Percentiles rank a stretch among this genome's conserved stretches.
These are phyloP conservation scores for Cylas formicarius DNA, from an alignment of 1,140 invertebrate species.

Conservation along the genomic window DNA sequence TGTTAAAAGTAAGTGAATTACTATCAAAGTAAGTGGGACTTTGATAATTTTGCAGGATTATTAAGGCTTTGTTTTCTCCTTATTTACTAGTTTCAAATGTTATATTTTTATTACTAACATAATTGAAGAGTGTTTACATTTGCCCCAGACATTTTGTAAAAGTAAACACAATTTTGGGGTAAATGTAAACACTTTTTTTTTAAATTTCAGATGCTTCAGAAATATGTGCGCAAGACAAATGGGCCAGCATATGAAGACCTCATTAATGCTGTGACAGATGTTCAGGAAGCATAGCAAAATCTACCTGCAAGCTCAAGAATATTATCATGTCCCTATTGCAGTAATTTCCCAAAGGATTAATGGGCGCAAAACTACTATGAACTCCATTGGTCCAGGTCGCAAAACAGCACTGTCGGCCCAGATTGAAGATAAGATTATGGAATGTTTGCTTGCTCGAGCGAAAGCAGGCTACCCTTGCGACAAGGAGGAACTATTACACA, in stretches of 20 bases:
- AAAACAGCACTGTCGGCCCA: neutral
- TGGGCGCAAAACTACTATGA: slow-evolving; percentile 13
- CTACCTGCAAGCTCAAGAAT: slow-evolving; percentile 7
- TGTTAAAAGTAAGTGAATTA: slow-evolving; percentile 1
- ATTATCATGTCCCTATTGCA: slow-evolving; percentile 12
- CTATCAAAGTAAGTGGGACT: slow-evolving; percentile 1
- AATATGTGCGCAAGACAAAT: slow-evolving; percentile 12
- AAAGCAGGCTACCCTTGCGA: slow-evolving; percentile 15
- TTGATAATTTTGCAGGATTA: neutral
- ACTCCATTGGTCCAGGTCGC: slow-evolving; percentile 3
- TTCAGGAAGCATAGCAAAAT: slow-evolving; percentile 16
- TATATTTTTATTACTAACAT: neutral
- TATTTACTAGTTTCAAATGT: neutral
- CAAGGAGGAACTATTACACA: slow-evolving; percentile 9
- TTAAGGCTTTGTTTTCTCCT: slow-evolving; percentile 2
- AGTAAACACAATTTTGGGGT: slow-evolving; percentile 11
- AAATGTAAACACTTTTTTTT: slow-evolving; percentile 6
- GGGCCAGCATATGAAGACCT: slow-evolving; percentile 18
- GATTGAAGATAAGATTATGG: slow-evolving; percentile 10
- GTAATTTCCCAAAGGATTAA: slow-evolving; percentile 17
- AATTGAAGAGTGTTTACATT: slow-evolving; percentile 5
- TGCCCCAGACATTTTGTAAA: slow-evolving; percentile 6
- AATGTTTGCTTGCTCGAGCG: slow-evolving; percentile 11
- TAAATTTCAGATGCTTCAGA: slow-evolving; percentile 12
- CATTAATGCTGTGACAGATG: slow-evolving; percentile 12